Evolutionary conservation across 1,140 invertebrate genomes (phyloP).

Genomic region (Macrobrachium rosenbergii): DNA sequence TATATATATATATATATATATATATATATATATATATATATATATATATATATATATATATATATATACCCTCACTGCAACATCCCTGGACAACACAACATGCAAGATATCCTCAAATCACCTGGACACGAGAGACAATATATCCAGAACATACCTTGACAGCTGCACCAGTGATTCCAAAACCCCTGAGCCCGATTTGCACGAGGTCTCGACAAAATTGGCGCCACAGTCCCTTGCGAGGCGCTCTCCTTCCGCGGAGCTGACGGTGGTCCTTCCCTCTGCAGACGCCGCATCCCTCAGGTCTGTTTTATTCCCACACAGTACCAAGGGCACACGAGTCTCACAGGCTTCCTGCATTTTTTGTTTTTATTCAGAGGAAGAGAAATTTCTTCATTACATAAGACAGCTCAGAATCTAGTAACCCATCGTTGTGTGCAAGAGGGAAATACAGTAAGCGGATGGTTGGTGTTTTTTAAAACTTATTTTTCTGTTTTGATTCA

Average conservation of each 20-base stretch:
- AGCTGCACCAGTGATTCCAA: conserved; percentile 47
- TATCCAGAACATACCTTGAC: conserved; percentile 25
- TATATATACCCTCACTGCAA: background rate
- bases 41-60: too few species aligned
- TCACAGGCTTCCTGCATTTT: conserved; percentile 70
- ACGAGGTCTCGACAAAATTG: conserved; percentile 35
- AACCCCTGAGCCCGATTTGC: conserved; percentile 35
- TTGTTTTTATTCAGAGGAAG: background rate
- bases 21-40: conserved; percentile 4
- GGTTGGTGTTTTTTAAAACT: too few species aligned
- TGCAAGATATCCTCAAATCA: background rate
- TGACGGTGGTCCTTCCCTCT: conserved; percentile 70
- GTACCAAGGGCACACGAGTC: conserved; percentile 74
- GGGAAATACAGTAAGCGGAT: too few species aligned
- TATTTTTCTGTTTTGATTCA: too few species aligned
- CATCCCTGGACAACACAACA: conserved; percentile 1
- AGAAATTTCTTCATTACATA: background rate
- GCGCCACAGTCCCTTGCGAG: conserved; percentile 72
- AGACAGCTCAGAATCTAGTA: too few species aligned
- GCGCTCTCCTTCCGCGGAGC: conserved; percentile 72
- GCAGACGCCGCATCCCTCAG: conserved; percentile 71
- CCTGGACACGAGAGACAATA: background rate
- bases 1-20: conserved; percentile 22
- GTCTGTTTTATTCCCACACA: conserved; percentile 76
- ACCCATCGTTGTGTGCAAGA: too few species aligned